Percentiles rank a stretch among this genome's conserved stretches.
These are phyloP conservation scores for Hydrophis major DNA, from an alignment of 2,797 vertebrate genomes.

Conservation along the genomic window DNA sequence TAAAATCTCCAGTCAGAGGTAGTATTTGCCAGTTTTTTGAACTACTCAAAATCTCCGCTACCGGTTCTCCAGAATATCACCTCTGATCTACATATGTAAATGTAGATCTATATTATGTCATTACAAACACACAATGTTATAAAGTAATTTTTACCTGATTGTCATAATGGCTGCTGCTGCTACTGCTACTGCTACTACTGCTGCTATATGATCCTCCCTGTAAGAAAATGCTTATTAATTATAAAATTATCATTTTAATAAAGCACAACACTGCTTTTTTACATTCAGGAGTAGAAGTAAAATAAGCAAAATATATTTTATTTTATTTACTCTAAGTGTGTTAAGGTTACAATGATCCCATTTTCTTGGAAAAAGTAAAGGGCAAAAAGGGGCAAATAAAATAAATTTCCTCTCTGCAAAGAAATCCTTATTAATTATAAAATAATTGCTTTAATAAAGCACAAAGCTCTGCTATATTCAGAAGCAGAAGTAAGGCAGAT, in stretches of 20 bases:
- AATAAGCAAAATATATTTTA: neutral
- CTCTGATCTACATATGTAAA: neutral
- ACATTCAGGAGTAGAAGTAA: neutral
- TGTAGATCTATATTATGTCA: neutral
- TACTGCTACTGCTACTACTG: neutral
- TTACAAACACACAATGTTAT: neutral
- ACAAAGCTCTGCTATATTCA: neutral
- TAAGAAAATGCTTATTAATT: neutral
- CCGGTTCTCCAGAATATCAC: too few relatives aligned
- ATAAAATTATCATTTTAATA: neutral
- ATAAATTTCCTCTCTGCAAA: neutral
- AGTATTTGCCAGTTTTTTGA: too few relatives aligned
- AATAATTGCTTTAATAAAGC: neutral
- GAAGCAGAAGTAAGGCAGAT: neutral
- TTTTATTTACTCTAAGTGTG: neutral
- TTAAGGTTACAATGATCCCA: neutral
- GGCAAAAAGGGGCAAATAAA: neutral
- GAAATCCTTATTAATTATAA: neutral
- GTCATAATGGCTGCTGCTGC: neutral
- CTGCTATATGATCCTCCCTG: neutral
- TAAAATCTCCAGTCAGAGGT: too few relatives aligned
- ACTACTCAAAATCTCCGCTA: too few relatives aligned
- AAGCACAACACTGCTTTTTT: neutral
- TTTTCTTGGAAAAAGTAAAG: neutral
- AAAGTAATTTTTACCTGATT: conserved; percentile 1